phyloP scores from a whole-genome alignment of 1,140 invertebrate genomes.

The Paracyclopina nana region DNA sequence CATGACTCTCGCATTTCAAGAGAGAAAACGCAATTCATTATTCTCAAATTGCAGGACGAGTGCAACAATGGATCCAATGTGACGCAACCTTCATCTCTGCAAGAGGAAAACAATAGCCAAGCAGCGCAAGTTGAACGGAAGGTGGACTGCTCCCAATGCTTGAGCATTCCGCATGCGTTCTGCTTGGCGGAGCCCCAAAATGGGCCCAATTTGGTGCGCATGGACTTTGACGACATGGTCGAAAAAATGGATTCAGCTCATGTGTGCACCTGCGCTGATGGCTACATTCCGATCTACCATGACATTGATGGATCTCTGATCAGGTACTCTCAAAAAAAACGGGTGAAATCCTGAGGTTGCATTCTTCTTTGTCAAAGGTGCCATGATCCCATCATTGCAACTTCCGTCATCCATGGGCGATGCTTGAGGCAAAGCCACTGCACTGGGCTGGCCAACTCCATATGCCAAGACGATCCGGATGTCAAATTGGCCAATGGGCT shows the following conservation, averaged over 20 bases:
- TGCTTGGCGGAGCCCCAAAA: background rate
- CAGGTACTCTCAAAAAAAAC: no score
- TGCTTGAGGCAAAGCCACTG: background rate
- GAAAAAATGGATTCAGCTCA: background rate
- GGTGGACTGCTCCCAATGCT: background rate
- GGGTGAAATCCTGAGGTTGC: no score
- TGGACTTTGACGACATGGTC: background rate
- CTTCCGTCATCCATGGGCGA: background rate
- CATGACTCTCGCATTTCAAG: no score
- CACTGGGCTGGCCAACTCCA: background rate
- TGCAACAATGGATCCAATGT: no score
- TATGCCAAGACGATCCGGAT: no score
- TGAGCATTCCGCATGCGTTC: background rate
- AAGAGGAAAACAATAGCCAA: no score
- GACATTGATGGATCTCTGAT: no score
- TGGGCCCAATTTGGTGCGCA: background rate
- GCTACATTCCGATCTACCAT: constrained; percentile 4
- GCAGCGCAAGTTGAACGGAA: no score
- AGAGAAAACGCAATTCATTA: no score
- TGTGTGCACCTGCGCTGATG: background rate
- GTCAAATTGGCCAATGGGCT: background rate
- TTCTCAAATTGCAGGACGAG: no score
- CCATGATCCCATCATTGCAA: background rate
- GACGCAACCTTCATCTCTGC: no score
- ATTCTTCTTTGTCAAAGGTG: no score